These are phyloP conservation scores for Isoperla grammatica DNA, from an alignment of 2,888 invertebrate species.

Conservation along the genomic window DNA sequence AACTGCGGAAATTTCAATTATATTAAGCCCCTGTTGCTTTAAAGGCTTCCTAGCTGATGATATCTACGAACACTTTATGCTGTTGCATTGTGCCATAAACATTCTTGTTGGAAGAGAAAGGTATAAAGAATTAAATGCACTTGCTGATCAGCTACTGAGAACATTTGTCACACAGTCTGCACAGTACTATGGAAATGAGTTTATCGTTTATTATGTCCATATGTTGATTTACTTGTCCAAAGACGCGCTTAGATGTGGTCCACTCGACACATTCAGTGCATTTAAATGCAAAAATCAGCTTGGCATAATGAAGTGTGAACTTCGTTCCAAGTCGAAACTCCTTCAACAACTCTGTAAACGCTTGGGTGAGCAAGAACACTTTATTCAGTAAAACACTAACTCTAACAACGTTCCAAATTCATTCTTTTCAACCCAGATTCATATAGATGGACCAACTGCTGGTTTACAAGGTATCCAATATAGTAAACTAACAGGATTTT, in stretches of 20 bases:
- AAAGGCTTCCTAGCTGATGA: not conserved
- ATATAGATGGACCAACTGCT: too few species aligned
- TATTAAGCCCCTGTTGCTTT: not conserved
- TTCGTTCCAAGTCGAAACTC: not conserved
- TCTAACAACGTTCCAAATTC: too few species aligned
- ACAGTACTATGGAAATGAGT: too few species aligned
- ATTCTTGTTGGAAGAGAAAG: too few species aligned
- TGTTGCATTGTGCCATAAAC: not conserved
- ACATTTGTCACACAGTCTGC: not conserved
- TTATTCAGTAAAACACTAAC: too few species aligned
- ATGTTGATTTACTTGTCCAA: not conserved
- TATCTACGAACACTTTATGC: not conserved
- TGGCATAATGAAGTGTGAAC: not conserved
- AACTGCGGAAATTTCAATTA: not conserved
- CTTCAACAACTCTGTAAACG: too few species aligned
- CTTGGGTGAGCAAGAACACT: too few species aligned
- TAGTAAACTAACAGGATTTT: too few species aligned
- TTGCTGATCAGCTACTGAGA: not conserved
- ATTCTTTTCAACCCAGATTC: too few species aligned
- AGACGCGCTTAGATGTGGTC: not conserved
- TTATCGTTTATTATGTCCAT: not conserved
- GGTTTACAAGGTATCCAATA: too few species aligned
- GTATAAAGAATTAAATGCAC: too few species aligned
- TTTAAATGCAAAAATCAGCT: not conserved
- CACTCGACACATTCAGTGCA: not conserved